Base-by-base conservation (phyloP, 2,797 vertebrate genomes). In the Gambelia wislizenii region DNA sequence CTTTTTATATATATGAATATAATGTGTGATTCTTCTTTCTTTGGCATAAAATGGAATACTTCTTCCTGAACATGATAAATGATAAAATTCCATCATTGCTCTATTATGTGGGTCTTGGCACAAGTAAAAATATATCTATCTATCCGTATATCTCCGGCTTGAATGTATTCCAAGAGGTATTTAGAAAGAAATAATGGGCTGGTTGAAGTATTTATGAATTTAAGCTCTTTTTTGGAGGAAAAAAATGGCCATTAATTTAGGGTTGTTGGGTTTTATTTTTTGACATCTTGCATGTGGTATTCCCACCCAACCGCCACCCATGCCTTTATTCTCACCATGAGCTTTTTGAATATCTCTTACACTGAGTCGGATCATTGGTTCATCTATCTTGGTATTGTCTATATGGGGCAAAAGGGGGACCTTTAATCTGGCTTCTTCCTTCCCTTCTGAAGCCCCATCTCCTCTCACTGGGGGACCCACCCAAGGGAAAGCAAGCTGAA, bases 51-150 rank as follows among this genome's bases (percentile, higher is more conserved):
- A 84, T 84, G 81, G 54, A 88, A 78, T 56, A 59, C 54, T 84
- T 59, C 81, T 78, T 84, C 74, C 59, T 52, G 81, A 49, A 49
- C 25, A 54, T 88, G 81, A 88, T 84, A 67, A 88, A 84, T 84
- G 81, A 52, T 54, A 77, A 22, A 67, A 52, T 54, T 84, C 81
- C 59, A 64, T 44, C 81, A 84, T 69, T 36, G 20, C 47, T 52
- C 25, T 77, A 69, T 88, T 77, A 77, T 54, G 47, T 3, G 33
- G 30, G 36, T 42, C 87, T 88, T 84, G 81, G 81, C 72, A 84
- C 56, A 69, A 33, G 27, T n/a, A 39, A 80, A 87, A 49, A 77
- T 67, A 30, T 81, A 77, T 81, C 49, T 22, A 56, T 52, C 47
- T 44, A 54, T 4, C 39, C 39, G 44, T 83, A 61, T 74, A 18